Conservation (phyloP, 2,797 vertebrate genomes). For the Clarias laeviceps region DNA sequence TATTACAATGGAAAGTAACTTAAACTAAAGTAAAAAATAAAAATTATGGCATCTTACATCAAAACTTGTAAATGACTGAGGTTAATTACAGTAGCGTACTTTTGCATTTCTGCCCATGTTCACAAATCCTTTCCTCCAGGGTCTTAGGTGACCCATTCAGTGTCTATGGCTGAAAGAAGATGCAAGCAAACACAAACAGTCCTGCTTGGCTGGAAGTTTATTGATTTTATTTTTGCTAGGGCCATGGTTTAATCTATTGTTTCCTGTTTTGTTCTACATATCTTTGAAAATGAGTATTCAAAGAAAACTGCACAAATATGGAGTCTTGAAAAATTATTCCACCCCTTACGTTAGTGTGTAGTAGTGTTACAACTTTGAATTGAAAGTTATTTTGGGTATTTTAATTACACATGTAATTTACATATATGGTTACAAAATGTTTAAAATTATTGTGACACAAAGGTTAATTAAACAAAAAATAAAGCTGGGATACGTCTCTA, state of each 20-base stretch:
- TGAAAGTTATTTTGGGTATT: background rate
- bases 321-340: background rate
- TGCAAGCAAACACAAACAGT: background rate
- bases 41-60: background rate
- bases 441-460: background rate
- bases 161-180: too few relatives aligned
- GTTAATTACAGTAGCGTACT: background rate
- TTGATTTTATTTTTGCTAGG: background rate
- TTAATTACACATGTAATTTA: background rate
- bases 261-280: background rate
- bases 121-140: background rate
- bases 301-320: background rate
- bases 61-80: background rate
- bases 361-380: background rate
- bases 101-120: background rate
- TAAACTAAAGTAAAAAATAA: background rate
- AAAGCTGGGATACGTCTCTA: background rate
- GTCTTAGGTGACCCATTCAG: background rate
- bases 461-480: background rate
- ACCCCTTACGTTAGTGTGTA: background rate
- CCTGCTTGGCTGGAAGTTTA: background rate
- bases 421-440: background rate
- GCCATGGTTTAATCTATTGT: background rate
- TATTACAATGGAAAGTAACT: background rate
- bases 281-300: background rate